Conservation (phyloP, 2,888 invertebrate species). For the Stenchaetothrips biformis region DNA sequence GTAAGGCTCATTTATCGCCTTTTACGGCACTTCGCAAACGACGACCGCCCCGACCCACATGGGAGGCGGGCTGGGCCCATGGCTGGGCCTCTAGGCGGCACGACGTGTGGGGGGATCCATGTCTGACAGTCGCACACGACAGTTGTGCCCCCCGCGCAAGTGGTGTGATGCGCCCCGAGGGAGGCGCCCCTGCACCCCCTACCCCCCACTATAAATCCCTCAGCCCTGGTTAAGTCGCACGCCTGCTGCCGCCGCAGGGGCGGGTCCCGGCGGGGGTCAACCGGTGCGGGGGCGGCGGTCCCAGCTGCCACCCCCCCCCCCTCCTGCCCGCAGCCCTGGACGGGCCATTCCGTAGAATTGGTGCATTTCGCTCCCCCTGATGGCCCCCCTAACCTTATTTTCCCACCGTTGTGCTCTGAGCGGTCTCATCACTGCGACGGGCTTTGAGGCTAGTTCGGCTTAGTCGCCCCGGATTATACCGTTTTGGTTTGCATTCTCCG, state of each 20-base stretch:
- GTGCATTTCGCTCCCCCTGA: conserved; percentile 7
- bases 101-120: neutral
- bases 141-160: neutral
- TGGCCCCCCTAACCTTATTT: neutral
- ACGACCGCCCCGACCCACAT: neutral
- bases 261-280: neutral
- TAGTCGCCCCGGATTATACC: no score
- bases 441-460: neutral
- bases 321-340: neutral
- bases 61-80: neutral
- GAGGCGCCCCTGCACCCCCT: neutral
- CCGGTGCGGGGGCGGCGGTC: neutral
- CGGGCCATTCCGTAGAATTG: conserved; percentile 9
- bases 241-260: neutral
- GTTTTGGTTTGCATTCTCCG: no score
- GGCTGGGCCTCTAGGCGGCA: neutral
- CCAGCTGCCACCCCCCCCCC: neutral
- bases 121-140: neutral
- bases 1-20: neutral
- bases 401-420: neutral
- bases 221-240: conserved; percentile 7
- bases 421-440: neutral
- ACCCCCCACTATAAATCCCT: conserved; percentile 17
- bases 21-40: neutral
- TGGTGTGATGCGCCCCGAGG: conserved; percentile 4